Percentiles rank a stretch among this genome's conserved stretches.
These are phyloP conservation scores for Palythoa caribaeorum DNA, from an alignment of 92 coral and sea anemone species.

Conservation along the genomic window DNA sequence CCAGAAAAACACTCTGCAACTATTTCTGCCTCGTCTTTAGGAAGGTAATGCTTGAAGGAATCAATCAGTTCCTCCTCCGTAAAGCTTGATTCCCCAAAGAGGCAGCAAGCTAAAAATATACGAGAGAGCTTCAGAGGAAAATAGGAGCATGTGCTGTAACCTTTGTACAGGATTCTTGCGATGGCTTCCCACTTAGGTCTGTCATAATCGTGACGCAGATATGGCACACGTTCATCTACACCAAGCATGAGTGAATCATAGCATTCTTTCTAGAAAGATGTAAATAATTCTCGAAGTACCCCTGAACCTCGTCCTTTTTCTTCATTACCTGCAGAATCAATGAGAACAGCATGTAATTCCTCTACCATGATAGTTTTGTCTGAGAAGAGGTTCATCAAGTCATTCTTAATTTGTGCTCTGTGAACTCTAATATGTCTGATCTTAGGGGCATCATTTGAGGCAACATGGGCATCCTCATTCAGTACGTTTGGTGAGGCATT, in stretches of 20 bases:
- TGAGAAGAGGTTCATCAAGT: neutral
- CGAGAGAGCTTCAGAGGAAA: slow-evolving; percentile 54
- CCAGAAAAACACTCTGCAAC: slow-evolving; percentile 47
- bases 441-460: neutral
- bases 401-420: neutral
- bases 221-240: slow-evolving; percentile 57
- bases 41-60: slow-evolving; percentile 53
- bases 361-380: neutral
- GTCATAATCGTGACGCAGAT: slow-evolving; percentile 64
- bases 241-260: slow-evolving; percentile 64
- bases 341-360: slow-evolving; percentile 8
- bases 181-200: slow-evolving; percentile 69
- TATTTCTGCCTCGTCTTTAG: slow-evolving; percentile 35
- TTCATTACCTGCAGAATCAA: slow-evolving; percentile 50
- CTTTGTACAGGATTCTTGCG: slow-evolving; percentile 67
- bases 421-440: neutral
- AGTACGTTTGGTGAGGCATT: neutral
- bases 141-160: slow-evolving; percentile 19
- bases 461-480: slow-evolving; percentile 4
- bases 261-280: slow-evolving; percentile 61
- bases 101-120: slow-evolving; percentile 39
- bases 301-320: slow-evolving; percentile 61
- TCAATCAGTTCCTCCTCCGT: slow-evolving; percentile 1
- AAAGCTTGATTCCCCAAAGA: slow-evolving; percentile 51
- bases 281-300: slow-evolving; percentile 61